phyloP scores from a whole-genome alignment of 2,888 invertebrate species.

The Andrena minutula region DNA sequence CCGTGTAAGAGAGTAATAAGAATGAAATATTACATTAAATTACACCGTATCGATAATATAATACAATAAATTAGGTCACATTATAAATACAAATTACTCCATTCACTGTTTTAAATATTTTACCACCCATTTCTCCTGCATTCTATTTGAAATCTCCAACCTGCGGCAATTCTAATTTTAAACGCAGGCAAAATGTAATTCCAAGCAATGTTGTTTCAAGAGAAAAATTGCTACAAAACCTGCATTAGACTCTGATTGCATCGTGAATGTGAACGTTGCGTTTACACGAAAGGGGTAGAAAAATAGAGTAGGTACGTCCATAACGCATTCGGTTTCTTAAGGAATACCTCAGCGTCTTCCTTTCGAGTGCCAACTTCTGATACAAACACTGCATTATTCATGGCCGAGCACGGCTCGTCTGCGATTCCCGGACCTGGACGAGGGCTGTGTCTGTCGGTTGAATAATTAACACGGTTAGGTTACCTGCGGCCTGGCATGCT shows the following conservation, averaged over 20 bases:
- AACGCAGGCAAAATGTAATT: too few relatives aligned
- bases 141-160: too few relatives aligned
- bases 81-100: background rate
- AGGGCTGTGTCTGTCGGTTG: constrained; percentile 44
- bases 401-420: constrained; percentile 39
- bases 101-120: too few relatives aligned
- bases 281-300: background rate
- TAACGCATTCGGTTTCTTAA: constrained; percentile 19
- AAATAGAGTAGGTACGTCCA: too few relatives aligned
- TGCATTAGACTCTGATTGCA: background rate
- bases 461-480: constrained; percentile 77
- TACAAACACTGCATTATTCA: constrained; percentile 79
- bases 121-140: too few relatives aligned
- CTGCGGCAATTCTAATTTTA: too few relatives aligned
- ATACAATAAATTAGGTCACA: background rate
- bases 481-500: constrained; percentile 48
- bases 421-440: constrained; percentile 38
- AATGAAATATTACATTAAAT: background rate
- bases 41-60: background rate
- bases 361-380: constrained; percentile 65
- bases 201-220: too few relatives aligned
- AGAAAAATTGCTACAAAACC: too few relatives aligned
- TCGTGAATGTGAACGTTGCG: background rate
- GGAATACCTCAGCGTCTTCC: constrained; percentile 65
- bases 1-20: too few relatives aligned